Conservation (phyloP, 1,140 invertebrate species). For the Melitaea cinxia region DNA sequence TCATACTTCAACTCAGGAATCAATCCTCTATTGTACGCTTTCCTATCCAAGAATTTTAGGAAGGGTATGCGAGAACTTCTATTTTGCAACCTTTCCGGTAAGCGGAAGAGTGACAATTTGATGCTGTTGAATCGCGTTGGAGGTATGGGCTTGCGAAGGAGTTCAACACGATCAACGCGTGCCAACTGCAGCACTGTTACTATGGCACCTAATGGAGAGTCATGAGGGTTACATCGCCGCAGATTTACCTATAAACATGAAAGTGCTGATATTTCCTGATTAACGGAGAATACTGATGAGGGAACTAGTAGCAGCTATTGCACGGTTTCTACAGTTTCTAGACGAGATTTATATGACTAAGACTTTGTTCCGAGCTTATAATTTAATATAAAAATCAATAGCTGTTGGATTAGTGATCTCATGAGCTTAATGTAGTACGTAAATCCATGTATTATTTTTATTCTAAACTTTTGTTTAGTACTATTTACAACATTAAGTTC, state of each 20-base stretch:
- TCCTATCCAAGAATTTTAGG: slow-evolving; percentile 90
- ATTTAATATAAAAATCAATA: slow-evolving; percentile 13
- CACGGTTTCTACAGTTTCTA: slow-evolving; percentile 64
- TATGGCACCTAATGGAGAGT: slow-evolving; percentile 75
- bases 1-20: slow-evolving; percentile 93
- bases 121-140: slow-evolving; percentile 73
- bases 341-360: slow-evolving; percentile 70
- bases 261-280: slow-evolving; percentile 76
- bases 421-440: slow-evolving; percentile 49
- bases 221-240: slow-evolving; percentile 74
- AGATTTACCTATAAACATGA: slow-evolving; percentile 68
- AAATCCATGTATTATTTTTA: slow-evolving; percentile 28
- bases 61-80: slow-evolving; percentile 87
- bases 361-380: slow-evolving; percentile 14
- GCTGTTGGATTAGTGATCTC: slow-evolving; percentile 51
- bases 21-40: slow-evolving; percentile 92
- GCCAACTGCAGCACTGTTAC: slow-evolving; percentile 81
- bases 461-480: slow-evolving; percentile 4
- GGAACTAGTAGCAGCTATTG: slow-evolving; percentile 71
- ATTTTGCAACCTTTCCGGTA: slow-evolving; percentile 80
- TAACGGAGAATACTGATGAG: slow-evolving; percentile 76
- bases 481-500: too few species aligned
- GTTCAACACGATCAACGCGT: slow-evolving; percentile 78
- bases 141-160: slow-evolving; percentile 64
- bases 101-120: slow-evolving; percentile 71